phyloP scores from a whole-genome alignment of 2,797 vertebrate species.

The Lemur catta region DNA sequence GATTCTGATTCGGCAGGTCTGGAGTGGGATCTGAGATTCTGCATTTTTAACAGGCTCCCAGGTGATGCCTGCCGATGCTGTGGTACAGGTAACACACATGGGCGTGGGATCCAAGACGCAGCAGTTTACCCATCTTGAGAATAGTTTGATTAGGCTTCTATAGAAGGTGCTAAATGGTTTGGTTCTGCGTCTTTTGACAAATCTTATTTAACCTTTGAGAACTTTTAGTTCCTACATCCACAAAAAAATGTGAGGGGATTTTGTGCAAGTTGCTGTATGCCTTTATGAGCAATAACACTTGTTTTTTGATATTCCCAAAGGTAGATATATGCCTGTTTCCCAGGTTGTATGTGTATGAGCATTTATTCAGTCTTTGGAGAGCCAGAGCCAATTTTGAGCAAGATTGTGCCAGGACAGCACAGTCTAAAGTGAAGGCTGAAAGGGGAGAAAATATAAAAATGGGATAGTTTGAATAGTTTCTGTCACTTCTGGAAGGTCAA shows the following conservation, averaged over 20 bases:
- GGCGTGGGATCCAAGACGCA: not conserved
- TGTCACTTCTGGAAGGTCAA: constrained; percentile 67
- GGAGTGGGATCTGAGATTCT: not conserved
- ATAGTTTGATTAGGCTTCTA: not conserved
- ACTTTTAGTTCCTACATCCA: not conserved
- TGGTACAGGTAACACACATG: not conserved
- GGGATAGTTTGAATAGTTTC: constrained; percentile 61
- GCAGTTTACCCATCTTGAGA: not conserved
- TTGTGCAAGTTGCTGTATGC: not conserved
- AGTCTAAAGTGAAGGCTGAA: constrained; percentile 34
- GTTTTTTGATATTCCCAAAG: not conserved
- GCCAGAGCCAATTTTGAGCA: not conserved
- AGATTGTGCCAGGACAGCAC: constrained; percentile 21
- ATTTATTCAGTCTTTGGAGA: constrained; percentile 9
- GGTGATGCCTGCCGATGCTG: not conserved
- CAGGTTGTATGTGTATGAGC: not conserved
- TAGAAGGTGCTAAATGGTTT: not conserved
- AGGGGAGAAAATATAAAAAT: constrained; percentile 26
- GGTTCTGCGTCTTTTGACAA: not conserved
- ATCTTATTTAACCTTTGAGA: not conserved
- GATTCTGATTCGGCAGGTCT: not conserved
- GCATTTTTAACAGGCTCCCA: not conserved
- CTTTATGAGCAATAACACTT: not conserved
- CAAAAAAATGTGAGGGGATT: not conserved
- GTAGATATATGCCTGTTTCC: not conserved